These are phyloP conservation scores for Seira sanloemensis DNA, from an alignment of 2,888 invertebrate genomes.

Conservation along the genomic window DNA sequence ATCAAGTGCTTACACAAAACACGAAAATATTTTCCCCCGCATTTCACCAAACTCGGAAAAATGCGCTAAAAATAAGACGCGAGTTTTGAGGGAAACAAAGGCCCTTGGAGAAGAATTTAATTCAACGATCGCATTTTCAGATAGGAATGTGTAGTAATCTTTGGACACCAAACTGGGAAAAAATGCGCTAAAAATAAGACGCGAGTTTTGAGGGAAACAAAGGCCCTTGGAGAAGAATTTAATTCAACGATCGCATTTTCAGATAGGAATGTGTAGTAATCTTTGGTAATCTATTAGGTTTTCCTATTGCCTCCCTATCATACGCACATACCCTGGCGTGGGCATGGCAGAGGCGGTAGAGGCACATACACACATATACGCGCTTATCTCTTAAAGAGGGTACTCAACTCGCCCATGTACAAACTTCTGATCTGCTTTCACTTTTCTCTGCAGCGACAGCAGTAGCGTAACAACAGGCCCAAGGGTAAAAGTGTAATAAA, in stretches of 20 bases:
- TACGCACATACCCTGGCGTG: too few species aligned
- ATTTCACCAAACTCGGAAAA: too few species aligned
- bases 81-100: not conserved
- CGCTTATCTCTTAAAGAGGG: too few species aligned
- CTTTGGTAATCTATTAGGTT: slow-evolving; percentile 49
- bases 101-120: slow-evolving; percentile 51
- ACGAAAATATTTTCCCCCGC: not conserved
- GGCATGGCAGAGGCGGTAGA: too few species aligned
- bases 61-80: too few species aligned
- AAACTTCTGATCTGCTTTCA: too few species aligned
- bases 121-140: slow-evolving; percentile 65
- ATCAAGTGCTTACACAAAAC: not conserved
- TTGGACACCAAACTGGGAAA: too few species aligned
- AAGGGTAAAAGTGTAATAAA: not conserved
- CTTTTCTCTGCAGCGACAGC: not conserved
- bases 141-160: slow-evolving; percentile 44
- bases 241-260: slow-evolving; percentile 65
- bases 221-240: slow-evolving; percentile 43
- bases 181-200: too few species aligned
- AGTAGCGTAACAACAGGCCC: not conserved
- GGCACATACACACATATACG: too few species aligned
- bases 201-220: not conserved
- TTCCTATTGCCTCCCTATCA: slow-evolving; percentile 38
- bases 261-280: slow-evolving; percentile 52
- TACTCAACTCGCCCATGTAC: too few species aligned